Conservation (phyloP, 2,888 invertebrate genomes). For the Xanthorhoe spadicearia region DNA sequence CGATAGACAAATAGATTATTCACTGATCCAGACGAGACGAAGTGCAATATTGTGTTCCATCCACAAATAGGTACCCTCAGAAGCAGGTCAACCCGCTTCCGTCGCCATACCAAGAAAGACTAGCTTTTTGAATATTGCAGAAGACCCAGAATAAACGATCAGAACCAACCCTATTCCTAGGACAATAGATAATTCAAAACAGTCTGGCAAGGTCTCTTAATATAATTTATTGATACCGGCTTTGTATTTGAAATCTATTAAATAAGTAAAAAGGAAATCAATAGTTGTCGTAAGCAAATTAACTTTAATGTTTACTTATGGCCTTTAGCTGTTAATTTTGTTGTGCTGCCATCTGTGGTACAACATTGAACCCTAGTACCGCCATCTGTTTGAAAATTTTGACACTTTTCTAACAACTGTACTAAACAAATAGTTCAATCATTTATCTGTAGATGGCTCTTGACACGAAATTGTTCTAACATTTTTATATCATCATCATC, state of each 20-base stretch:
- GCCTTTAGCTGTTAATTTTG: neutral
- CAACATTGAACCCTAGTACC: neutral
- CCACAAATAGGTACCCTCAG: constrained; percentile 16
- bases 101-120: constrained; percentile 8
- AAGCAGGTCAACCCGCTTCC: constrained; percentile 16
- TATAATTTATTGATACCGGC: neutral
- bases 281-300: neutral
- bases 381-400: neutral
- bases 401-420: neutral
- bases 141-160: constrained; percentile 26
- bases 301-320: neutral
- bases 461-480: too few species aligned
- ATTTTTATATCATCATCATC: too few species aligned
- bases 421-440: constrained; percentile 1
- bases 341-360: neutral
- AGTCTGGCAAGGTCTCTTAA: constrained; percentile 4
- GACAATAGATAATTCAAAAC: constrained; percentile 11
- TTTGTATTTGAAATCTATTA: neutral
- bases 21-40: constrained; percentile 17
- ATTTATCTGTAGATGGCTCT: constrained; percentile 11
- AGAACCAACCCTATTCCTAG: constrained; percentile 10
- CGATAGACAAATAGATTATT: constrained; percentile 23
- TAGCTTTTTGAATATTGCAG: constrained; percentile 12
- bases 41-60: constrained; percentile 24
- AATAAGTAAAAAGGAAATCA: constrained; percentile 2